These are phyloP conservation scores for Pelosia muscerda DNA, from an alignment of 2,888 invertebrate species.

Conservation along the genomic window DNA sequence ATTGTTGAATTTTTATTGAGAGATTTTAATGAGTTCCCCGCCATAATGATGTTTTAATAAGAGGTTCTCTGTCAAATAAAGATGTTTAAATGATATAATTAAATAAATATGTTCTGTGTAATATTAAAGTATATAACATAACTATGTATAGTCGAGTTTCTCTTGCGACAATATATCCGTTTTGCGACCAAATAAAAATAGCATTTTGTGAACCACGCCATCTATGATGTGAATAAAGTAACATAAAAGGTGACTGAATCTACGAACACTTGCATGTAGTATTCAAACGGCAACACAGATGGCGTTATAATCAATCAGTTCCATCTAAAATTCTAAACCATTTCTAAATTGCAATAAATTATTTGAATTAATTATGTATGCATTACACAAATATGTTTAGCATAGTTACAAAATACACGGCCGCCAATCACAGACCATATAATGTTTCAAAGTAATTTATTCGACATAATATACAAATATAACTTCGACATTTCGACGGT, in stretches of 20 bases:
- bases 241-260: neutral
- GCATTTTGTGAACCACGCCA: constrained; percentile 30
- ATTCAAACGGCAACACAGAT: constrained; percentile 29
- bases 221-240: constrained; percentile 26
- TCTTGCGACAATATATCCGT: neutral
- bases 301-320: constrained; percentile 28
- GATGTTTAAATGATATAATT: constrained; percentile 74
- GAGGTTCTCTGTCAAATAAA: constrained; percentile 72
- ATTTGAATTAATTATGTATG: constrained; percentile 1
- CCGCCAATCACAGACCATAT: neutral
- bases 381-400: constrained; percentile 6
- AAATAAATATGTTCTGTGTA: constrained; percentile 79
- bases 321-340: neutral
- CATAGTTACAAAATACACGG: constrained; percentile 18
- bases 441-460: neutral
- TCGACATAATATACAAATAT: constrained; percentile 3
- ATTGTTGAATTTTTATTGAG: constrained; percentile 82
- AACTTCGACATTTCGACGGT: neutral
- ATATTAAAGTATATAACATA: constrained; percentile 64
- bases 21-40: constrained; percentile 81
- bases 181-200: neutral
- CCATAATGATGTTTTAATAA: constrained; percentile 73
- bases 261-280: neutral
- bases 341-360: neutral
- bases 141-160: constrained; percentile 31